Base-by-base conservation (phyloP, 2,888 invertebrate genomes). In the Oegoconia quadripuncta region DNA sequence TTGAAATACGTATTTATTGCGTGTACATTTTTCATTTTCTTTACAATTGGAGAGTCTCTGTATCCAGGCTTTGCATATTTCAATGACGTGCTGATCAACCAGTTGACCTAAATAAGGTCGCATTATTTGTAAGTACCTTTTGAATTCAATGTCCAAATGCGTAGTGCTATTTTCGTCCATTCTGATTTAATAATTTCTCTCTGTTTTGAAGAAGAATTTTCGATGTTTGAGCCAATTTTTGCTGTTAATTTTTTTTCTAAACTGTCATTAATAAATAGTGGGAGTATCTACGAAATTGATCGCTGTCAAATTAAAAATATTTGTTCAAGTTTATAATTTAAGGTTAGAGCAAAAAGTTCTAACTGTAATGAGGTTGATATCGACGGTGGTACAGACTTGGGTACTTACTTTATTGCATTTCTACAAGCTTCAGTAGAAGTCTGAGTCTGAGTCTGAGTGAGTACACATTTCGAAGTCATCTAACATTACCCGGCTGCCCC, bases 61-160 rank as follows among this genome's bases (percentile, higher is more conserved):
- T n/a, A 87, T 75, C 86, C 86, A 87, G 2, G 74, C 62, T 37
- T 76, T 74, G 44, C 86, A 86, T 3, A 76, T 56, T 15, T 66
- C 57, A 4, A 78, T 74, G 3, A 72, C 58, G 23, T 75, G 62
- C 29, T 67, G 46, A 29, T 83, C 71, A 2, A 60, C 52, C 7
- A 86, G 46, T 43, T 79, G 75, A 11, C 51, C 56, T 23, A 86
- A 50, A 47, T 81, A 76, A 1, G 82, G 76, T 41, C 70, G 54
- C 48, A 86, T 51, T 20, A 86, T 75, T 59, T 84, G 70, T 35
- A 83, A 58, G 42, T 82, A 82, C 23, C 76, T 64, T 57, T 74
- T 81, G 42, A 64, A 86, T 56, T 83, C 83, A 17, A 60, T 44
- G 41, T 87, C 86, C 4, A 80, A 59, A 56, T 59, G 65, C 34